Base-by-base conservation (phyloP, 2,797 vertebrate genomes). In the Darevskia nairensis region DNA sequence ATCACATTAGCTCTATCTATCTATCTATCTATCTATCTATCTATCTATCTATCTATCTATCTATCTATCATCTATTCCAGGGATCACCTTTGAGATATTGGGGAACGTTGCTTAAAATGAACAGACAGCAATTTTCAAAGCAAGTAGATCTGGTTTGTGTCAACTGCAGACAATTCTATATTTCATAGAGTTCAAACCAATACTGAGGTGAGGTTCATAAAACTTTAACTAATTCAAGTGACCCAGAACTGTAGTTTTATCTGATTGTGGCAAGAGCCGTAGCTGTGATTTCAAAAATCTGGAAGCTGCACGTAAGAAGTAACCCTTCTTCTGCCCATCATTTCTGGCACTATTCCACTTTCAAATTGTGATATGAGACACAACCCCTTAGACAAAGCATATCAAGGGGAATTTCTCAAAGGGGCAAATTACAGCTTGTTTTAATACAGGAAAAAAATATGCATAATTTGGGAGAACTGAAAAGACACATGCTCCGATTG, bases 131-230 rank as follows among this genome's bases (percentile, higher is more conserved):
- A 55, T 80, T 80, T 59, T 80, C 15, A 80, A 55, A 66, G 21
- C 64, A 39, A 61, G 32, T n/a, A 29, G 29, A 27, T 29, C 13
- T 3, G 13, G 27, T 84, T 79, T 41, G 39, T 82, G 64, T 78
- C 39, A 74, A 61, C 50, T 4, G 55, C 29, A 84, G 66, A 80
- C 21, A 1, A 25, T 79, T 84, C 64, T 39, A 66, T 71, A 50
- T 85, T 80, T 89, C 21, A 19, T 27, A 64, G 41, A 85, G 39
- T 17, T 79, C 29, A 72, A 84, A 84, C 64, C 68, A 80, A 80
- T 66, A 72, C 74, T 64, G 27, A 39, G 61, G 50, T 10, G 8
- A 85, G 80, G 76, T 89, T 80, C 50, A 80, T n/a, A 74, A 85
- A 66, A 29, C n/a, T 85, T 71, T 74, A 74, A 23, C 23, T 74